A percentile compares a stretch with the other conserved stretches of the same genome.
These are phyloP conservation scores for Lycaon pictus DNA, from an alignment of 2,113 vertebrate species.

Conservation along the genomic window DNA sequence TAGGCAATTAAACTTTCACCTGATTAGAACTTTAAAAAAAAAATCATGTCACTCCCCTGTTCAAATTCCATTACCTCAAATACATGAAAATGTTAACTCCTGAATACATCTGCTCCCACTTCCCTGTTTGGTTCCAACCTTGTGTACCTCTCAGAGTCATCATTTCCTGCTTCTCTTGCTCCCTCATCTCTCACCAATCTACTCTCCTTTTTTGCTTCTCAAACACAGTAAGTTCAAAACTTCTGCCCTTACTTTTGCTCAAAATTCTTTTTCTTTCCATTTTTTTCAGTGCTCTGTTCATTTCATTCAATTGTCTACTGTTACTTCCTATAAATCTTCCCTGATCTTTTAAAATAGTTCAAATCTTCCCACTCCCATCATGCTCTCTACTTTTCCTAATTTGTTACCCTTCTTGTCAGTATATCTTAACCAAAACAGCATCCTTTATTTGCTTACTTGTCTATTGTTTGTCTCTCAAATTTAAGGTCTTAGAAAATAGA, in stretches of 20 bases:
- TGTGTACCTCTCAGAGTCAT: background rate
- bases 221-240: background rate
- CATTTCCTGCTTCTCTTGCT: background rate
- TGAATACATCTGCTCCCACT: background rate
- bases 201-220: background rate
- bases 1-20: background rate
- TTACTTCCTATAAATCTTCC: background rate
- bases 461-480: background rate
- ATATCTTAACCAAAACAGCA: background rate
- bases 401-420: background rate
- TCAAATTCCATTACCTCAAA: background rate
- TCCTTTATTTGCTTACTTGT: background rate
- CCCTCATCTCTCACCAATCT: background rate
- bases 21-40: background rate
- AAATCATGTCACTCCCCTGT: background rate
- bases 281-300: background rate
- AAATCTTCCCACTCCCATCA: background rate
- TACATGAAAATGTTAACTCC: background rate
- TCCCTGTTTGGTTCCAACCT: background rate
- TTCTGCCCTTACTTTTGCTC: background rate
- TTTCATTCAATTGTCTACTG: background rate
- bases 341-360: background rate
- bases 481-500: background rate
- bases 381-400: background rate
- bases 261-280: background rate